Conservation (phyloP, 2,797 vertebrate genomes). For the Lutjanus campechanus region DNA sequence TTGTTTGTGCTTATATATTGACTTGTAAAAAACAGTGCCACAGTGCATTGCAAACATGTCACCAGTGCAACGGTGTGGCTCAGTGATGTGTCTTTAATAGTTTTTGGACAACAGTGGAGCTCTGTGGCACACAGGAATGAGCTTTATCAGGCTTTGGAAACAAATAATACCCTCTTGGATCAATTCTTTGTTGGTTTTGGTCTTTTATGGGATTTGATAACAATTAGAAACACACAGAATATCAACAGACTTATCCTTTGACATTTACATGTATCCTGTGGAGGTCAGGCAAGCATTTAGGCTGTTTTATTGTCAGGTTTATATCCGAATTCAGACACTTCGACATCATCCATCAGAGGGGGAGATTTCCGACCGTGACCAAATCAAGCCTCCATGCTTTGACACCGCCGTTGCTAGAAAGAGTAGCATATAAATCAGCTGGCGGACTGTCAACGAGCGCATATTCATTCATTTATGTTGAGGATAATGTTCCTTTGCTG, state of each 20-base stretch:
- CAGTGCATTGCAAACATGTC: slow-evolving; percentile 1
- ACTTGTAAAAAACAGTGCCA: neutral
- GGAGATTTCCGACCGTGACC: neutral
- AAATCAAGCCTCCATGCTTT: slow-evolving; percentile 12
- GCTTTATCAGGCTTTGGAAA: neutral
- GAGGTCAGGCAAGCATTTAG: neutral
- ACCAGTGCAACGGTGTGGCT: neutral
- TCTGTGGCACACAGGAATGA: neutral
- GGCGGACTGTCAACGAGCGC: slow-evolving; percentile 25
- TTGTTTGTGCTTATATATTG: too few species aligned
- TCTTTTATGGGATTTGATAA: neutral
- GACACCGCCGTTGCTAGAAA: neutral
- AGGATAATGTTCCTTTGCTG: slow-evolving; percentile 30
- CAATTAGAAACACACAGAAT: neutral
- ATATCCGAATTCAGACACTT: neutral
- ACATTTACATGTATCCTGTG: neutral
- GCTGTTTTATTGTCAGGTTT: neutral
- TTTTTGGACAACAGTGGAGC: neutral
- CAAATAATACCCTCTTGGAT: neutral
- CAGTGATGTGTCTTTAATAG: neutral
- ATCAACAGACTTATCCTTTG: neutral
- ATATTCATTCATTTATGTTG: slow-evolving; percentile 32
- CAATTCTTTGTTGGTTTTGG: neutral
- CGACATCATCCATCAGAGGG: slow-evolving; percentile 5
- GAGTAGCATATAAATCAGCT: slow-evolving; percentile 22